These are phyloP conservation scores for Drosophila kepulauana DNA, from an alignment of 1,140 invertebrate species.

Conservation along the genomic window DNA sequence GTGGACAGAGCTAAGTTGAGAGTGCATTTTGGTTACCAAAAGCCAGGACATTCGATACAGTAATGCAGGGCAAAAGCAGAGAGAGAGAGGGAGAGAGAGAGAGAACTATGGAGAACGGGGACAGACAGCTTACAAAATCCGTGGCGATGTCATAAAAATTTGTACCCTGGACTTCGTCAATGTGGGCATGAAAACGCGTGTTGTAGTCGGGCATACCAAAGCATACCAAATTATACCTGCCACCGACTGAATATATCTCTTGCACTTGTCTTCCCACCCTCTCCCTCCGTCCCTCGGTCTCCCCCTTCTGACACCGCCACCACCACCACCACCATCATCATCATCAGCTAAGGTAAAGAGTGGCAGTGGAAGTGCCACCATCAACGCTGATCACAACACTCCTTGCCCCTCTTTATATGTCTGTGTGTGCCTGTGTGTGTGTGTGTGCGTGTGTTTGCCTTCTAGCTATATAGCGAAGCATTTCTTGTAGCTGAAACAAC, in stretches of 20 bases:
- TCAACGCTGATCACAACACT: neutral
- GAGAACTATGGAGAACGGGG: slow-evolving; percentile 3
- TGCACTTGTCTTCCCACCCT: slow-evolving; percentile 35
- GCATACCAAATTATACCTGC: slow-evolving; percentile 57
- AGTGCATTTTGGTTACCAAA: slow-evolving; percentile 28
- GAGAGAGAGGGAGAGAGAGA: neutral
- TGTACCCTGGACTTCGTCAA: slow-evolving; percentile 55
- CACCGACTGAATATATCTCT: slow-evolving; percentile 55
- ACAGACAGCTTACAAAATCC: slow-evolving; percentile 35
- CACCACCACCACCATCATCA: neutral
- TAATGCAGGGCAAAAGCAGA: slow-evolving; percentile 52
- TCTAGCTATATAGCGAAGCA: neutral
- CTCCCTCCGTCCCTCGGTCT: neutral
- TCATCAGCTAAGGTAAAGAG: no score
- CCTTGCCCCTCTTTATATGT: neutral
- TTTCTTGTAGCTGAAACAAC: slow-evolving; percentile 6
- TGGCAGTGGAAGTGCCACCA: neutral
- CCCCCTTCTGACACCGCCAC: neutral
- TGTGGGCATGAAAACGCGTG: slow-evolving; percentile 73
- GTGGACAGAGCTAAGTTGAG: slow-evolving; percentile 21
- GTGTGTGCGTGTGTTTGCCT: neutral
- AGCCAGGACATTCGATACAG: slow-evolving; percentile 75
- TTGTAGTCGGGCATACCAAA: slow-evolving; percentile 57
- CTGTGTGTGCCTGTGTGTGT: no score
- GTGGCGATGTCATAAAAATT: slow-evolving; percentile 76